phyloP scores from a whole-genome alignment of 2,888 invertebrate genomes.

The Apamea anceps region DNA sequence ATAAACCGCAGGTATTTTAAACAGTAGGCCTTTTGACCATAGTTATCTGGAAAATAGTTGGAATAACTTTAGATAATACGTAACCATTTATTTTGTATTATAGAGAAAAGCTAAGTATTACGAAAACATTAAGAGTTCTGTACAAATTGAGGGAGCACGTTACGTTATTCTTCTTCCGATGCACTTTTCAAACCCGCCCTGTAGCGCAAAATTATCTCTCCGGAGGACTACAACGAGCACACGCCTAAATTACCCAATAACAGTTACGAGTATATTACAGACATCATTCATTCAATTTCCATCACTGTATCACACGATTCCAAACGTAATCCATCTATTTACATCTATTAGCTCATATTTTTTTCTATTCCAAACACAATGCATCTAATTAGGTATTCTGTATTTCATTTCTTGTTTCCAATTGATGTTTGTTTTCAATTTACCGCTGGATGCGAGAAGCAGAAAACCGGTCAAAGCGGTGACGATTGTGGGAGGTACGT shows the following conservation, averaged over 20 bases:
- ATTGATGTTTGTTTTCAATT: not conserved
- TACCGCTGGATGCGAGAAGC: no score
- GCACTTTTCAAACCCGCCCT: not conserved
- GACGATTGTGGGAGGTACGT: not conserved
- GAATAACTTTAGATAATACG: no score
- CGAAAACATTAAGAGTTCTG: not conserved
- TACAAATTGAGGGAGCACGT: not conserved
- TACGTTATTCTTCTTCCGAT: not conserved
- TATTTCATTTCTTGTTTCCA: not conserved
- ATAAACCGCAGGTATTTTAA: no score
- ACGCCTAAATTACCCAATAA: slow-evolving; percentile 1
- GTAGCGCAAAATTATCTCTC: not conserved
- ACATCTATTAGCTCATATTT: slow-evolving; percentile 32
- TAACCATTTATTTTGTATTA: no score
- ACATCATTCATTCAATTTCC: slow-evolving; percentile 33
- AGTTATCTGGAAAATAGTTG: no score
- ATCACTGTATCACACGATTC: slow-evolving; percentile 4
- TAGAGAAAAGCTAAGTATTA: not conserved
- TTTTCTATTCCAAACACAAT: slow-evolving; percentile 13
- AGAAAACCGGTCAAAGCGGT: not conserved
- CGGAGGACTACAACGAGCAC: slow-evolving; percentile 4
- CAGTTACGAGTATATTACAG: slow-evolving; percentile 28
- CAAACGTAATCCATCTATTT: slow-evolving; percentile 35
- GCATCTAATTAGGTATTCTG: slow-evolving; percentile 12
- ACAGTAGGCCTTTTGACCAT: no score